These are phyloP conservation scores for Microcebus griseorufus DNA, from an alignment of 2,113 vertebrate genomes.

Conservation along the genomic window DNA sequence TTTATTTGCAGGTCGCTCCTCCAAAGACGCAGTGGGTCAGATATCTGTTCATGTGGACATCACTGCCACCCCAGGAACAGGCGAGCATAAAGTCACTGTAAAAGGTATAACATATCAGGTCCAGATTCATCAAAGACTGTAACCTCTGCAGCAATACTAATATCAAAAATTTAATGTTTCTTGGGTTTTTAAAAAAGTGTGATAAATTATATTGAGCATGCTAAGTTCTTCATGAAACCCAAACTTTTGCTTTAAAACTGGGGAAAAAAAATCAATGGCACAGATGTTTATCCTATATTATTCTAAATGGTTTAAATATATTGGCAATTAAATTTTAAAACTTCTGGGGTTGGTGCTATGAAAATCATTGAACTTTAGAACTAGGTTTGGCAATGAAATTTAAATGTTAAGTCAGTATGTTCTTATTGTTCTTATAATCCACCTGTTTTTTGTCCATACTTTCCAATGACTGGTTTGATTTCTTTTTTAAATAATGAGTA, in stretches of 20 bases:
- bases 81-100: constrained; percentile 97
- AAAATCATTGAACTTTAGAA: background rate
- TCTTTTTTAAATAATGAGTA: background rate
- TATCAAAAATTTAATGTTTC: background rate
- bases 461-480: background rate
- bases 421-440: background rate
- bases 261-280: background rate
- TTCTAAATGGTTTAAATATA: background rate
- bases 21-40: constrained; percentile 93
- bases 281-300: background rate
- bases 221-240: background rate
- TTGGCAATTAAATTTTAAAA: background rate
- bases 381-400: background rate
- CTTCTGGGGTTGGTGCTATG: background rate
- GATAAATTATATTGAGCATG: background rate
- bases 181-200: background rate
- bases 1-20: constrained; percentile 84
- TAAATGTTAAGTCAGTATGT: background rate
- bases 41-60: constrained; percentile 96
- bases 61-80: constrained; percentile 93
- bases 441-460: background rate
- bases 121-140: background rate
- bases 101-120: constrained; percentile 89
- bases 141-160: background rate
- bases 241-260: background rate